These are phyloP conservation scores for Mechanitis messenoides DNA, from an alignment of 2,888 invertebrate species.

Conservation along the genomic window DNA sequence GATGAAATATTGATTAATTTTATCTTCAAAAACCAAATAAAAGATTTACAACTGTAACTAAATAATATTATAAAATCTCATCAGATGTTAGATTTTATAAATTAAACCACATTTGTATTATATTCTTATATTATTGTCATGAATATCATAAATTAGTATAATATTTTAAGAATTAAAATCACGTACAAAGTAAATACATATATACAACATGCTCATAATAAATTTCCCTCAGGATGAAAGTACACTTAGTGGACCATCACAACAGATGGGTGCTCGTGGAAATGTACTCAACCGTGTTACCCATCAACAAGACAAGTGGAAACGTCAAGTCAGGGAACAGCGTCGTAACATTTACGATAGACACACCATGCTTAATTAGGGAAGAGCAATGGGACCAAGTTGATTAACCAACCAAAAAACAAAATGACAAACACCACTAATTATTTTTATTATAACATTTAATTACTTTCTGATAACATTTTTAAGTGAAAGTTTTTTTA, in stretches of 20 bases:
- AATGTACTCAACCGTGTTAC: slow-evolving; percentile 95
- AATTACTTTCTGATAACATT: background rate
- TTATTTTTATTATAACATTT: background rate
- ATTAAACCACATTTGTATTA: background rate
- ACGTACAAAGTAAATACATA: background rate
- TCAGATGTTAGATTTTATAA: background rate
- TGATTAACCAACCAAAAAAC: slow-evolving; percentile 4
- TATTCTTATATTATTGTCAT: slow-evolving; percentile 4
- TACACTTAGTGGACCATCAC: slow-evolving; percentile 79
- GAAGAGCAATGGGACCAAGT: slow-evolving; percentile 1
- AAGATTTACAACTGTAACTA: too few relatives aligned
- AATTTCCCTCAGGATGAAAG: slow-evolving; percentile 77
- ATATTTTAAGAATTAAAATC: background rate
- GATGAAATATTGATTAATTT: too few relatives aligned
- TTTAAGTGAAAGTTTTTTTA: too few relatives aligned
- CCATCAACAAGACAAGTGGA: slow-evolving; percentile 98
- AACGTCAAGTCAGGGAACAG: slow-evolving; percentile 96
- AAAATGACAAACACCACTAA: background rate
- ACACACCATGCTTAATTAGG: slow-evolving; percentile 97
- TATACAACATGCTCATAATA: background rate
- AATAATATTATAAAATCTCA: too few relatives aligned
- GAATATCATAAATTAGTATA: background rate
- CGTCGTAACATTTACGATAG: slow-evolving; percentile 97
- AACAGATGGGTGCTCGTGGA: slow-evolving; percentile 86
- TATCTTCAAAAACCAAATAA: too few relatives aligned